Evolutionary conservation across 2,797 vertebrate species (phyloP).

Genomic region (Aldrovandia affinis): DNA sequence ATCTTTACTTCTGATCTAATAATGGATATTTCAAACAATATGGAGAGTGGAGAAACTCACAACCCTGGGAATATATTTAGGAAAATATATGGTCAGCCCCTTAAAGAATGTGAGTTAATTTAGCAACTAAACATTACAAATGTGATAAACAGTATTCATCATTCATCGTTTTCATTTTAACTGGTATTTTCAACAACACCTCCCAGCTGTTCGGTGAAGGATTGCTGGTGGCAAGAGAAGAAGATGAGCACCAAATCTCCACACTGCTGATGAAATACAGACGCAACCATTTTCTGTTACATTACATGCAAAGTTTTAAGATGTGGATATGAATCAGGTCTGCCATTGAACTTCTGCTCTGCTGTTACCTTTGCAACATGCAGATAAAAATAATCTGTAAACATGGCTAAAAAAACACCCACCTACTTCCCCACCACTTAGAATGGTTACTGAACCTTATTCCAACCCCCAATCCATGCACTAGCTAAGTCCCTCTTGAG

Average conservation of each 20-base stretch:
- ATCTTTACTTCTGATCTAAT: constrained; percentile 49
- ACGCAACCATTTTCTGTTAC: constrained; percentile 38
- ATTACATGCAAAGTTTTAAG: neutral
- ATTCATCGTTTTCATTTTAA: constrained; percentile 32
- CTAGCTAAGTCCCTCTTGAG: neutral
- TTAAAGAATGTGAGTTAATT: neutral
- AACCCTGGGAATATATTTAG: neutral
- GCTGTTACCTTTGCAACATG: neutral
- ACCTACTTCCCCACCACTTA: neutral
- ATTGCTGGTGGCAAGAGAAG: constrained; percentile 32
- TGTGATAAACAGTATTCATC: neutral
- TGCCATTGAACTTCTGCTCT: neutral
- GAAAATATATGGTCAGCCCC: neutral
- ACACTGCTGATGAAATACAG: neutral
- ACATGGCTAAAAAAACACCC: neutral
- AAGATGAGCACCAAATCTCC: constrained; percentile 7
- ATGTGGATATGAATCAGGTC: neutral
- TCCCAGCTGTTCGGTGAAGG: constrained; percentile 20
- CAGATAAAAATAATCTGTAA: neutral
- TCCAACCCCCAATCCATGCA: neutral
- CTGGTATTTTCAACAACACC: constrained; percentile 4
- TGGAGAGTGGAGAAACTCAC: constrained; percentile 36
- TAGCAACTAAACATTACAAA: neutral
- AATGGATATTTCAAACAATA: constrained; percentile 39
- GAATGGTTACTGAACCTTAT: neutral